Evolutionary conservation across 2,888 invertebrate species (phyloP), one percentile per base, ranked within the genome.

Genomic region (Melitaea athalia): DNA sequence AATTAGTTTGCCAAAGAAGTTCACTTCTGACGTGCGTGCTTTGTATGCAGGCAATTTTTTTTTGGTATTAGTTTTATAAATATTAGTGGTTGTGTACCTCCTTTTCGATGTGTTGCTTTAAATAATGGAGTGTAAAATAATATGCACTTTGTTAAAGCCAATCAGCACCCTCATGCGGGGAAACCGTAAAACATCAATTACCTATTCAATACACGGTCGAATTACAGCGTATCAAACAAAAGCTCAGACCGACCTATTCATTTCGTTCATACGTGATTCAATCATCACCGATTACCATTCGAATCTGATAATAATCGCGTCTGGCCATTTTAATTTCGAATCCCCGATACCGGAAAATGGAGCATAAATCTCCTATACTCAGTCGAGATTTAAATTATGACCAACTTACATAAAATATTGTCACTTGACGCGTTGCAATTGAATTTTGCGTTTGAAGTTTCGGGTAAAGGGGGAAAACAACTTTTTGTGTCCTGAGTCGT

Each of bases 221-320:
- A 74, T 74, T 74, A 75, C 74, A 74, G 62, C 70, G 74, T 74
- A 71, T 66, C 72, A 81, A 76, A 77, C 75, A 77, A 75, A 78
- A 78, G 77, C 75, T 72, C 75, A 72, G 70, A 67, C 72, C 74
- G 73, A 75, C 75, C 79, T 82, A 85, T 86, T 85, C 78, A 85
- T 85, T 83, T 81, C 81, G 72, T 77, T 80, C 78, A 81, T 81
- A 80, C 81, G 82, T 83, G 83, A 86, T 87, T 86, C 80, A 86
- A 89, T 87, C 82, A 82, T 73, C 75, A 79, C 79, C 79, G 84
- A 85, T 85, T 85, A 77, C 76, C 76, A 81, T 82, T 79, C 81
- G 78, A 79, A 81, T 81, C 78, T 80, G 76, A 77, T 79, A 80
- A 85, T 84, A 86, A 85, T 84, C 81, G 83, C 80, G 82, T 80